Evolutionary conservation across 1,140 invertebrate genomes (phyloP).

Genomic region (Drosophila watanabei): DNA sequence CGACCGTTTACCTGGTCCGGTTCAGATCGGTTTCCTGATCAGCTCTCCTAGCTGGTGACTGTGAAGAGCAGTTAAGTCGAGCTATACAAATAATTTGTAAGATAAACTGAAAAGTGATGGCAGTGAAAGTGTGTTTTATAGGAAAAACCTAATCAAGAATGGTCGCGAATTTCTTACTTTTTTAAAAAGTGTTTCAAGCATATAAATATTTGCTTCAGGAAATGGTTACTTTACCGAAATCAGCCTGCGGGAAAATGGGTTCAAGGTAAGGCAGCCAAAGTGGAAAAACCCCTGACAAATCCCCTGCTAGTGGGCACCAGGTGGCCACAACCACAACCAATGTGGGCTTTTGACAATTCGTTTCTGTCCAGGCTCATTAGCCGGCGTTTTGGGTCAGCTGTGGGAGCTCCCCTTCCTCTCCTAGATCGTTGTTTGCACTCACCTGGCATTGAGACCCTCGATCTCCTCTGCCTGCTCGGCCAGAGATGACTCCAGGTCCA

Average conservation of each 20-base stretch:
- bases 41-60: background rate
- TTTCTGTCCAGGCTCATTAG: conserved; percentile 53
- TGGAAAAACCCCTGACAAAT: conserved; percentile 47
- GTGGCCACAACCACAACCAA: conserved; percentile 16
- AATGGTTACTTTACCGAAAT: background rate
- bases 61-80: conserved; percentile 11
- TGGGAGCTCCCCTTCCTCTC: conserved; percentile 9
- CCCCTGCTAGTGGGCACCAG: conserved; percentile 29
- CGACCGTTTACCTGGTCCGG: conserved; percentile 12
- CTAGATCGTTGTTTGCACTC: conserved; percentile 87
- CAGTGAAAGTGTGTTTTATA: conserved; percentile 1
- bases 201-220: background rate
- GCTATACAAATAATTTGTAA: conserved; percentile 7
- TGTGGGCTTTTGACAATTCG: conserved; percentile 46
- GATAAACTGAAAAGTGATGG: background rate
- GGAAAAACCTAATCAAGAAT: background rate
- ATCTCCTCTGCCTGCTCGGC: conserved; percentile 98
- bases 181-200: background rate
- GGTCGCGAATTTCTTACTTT: background rate
- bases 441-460: conserved; percentile 97
- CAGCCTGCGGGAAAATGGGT: conserved; percentile 50
- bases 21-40: conserved; percentile 42
- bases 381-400: conserved; percentile 29
- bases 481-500: conserved; percentile 97
- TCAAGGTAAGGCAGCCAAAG: conserved; percentile 67